Evolutionary conservation across 2,888 invertebrate species (phyloP), one percentile per base, ranked within the genome.

Genomic region (Dynastes grantii): DNA sequence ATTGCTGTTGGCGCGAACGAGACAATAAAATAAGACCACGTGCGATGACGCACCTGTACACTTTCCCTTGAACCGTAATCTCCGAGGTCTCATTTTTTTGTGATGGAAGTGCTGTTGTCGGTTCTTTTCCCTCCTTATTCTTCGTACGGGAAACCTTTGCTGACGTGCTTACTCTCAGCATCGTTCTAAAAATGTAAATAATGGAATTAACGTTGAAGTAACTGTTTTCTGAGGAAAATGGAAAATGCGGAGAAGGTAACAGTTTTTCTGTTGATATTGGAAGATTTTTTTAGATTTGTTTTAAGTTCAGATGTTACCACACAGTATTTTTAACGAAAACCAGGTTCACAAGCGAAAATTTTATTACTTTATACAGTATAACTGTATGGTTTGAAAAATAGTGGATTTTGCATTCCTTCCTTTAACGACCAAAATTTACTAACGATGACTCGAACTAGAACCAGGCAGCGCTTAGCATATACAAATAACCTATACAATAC

Each of bases 21-120:
- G 73, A 73, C 73, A 73, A 73, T 73, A 73, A 58, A 73, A 40
- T 73, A 73, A 37, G 61, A 22, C 73, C 73, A 73, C 73, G 61
- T 73, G 73, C 40, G 16, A 71, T 37, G 65, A 68, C 40, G 27
- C 73, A 73, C 73, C 61, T 73, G 73, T 37, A 40, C 13, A 45
- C 8, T 73, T 73, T 73, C 58, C 27, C 73, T 53, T 37, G 37
- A 55, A 71, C 55, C 71, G 9, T 73, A 61, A 73, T 73, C 61
- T 73, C 45, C 11, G 49, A 27, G 49, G 68, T 22, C 68, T 49
- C 16, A 37, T 68, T 68, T 70, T 53, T 70, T 22, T n/a, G 53
- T 53, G 32, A 53, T 55, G 9, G 29, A 55, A 53, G 32, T n/a
- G 45, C 9, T 61, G 11, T 40, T 73, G 58, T 3, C 49, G 27